These are phyloP conservation scores for Yponomeuta cagnagella DNA, from an alignment of 2,888 invertebrate species.

Conservation along the genomic window DNA sequence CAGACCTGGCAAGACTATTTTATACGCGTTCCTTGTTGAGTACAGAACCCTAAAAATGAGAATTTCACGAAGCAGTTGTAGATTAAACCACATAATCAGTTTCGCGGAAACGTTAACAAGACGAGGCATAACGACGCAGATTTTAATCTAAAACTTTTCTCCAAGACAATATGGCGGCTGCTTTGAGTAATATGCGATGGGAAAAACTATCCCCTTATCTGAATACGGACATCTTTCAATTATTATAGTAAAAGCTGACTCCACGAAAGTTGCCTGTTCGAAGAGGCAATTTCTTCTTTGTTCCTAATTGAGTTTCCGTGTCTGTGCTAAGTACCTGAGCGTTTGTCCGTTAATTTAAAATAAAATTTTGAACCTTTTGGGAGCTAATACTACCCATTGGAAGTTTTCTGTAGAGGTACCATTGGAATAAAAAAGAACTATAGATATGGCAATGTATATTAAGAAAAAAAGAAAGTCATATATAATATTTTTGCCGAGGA, in stretches of 20 bases:
- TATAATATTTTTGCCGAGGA: no score
- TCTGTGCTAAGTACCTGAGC: conserved; percentile 28
- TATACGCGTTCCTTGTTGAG: no score
- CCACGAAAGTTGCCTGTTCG: neutral
- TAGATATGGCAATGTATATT: no score
- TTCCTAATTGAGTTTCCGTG: conserved; percentile 25
- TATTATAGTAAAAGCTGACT: conserved; percentile 12
- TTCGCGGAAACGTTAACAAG: conserved; percentile 9
- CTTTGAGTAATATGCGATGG: conserved; percentile 10
- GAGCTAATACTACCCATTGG: no score
- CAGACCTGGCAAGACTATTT: no score
- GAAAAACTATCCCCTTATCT: conserved; percentile 8
- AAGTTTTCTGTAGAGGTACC: no score
- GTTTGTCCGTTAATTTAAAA: conserved; percentile 15
- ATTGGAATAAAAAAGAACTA: no score
- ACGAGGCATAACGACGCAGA: neutral
- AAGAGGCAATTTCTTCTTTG: conserved; percentile 26
- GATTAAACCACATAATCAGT: neutral
- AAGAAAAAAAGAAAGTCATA: no score
- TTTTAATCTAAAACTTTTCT: neutral
- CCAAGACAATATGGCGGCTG: neutral
- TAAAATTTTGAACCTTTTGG: no score
- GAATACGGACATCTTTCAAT: conserved; percentile 8
- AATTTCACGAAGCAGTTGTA: neutral
- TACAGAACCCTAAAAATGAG: neutral